These are phyloP conservation scores for Prunella himalayana DNA, from an alignment of 2,113 vertebrate species.

Conservation along the genomic window DNA sequence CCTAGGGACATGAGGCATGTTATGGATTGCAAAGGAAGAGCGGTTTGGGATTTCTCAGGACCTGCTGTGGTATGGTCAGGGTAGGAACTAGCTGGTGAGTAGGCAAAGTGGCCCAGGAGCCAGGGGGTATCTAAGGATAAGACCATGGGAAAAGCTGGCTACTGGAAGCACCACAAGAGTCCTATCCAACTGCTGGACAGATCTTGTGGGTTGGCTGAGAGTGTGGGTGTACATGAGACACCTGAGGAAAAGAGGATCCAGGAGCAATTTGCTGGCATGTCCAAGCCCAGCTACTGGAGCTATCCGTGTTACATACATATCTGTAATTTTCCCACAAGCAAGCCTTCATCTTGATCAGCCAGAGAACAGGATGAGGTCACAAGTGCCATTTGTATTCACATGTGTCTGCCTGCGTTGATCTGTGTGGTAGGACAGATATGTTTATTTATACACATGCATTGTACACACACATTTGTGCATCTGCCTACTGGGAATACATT, in stretches of 20 bases:
- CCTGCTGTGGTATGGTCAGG: neutral
- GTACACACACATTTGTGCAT: fast-evolving
- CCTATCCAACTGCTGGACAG: neutral
- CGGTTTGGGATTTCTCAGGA: neutral
- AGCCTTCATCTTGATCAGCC: neutral
- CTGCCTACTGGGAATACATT: neutral
- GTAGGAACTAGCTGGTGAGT: neutral
- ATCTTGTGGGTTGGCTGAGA: neutral
- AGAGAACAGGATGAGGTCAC: neutral
- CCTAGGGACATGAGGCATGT: neutral
- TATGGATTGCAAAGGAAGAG: neutral
- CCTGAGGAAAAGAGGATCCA: neutral
- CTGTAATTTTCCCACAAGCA: neutral
- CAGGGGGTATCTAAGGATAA: neutral
- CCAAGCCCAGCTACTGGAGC: neutral
- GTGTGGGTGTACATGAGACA: neutral
- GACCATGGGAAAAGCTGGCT: neutral
- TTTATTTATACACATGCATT: neutral
- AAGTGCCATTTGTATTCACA: neutral
- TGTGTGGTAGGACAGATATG: neutral
- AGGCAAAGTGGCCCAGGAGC: neutral
- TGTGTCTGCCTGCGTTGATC: neutral
- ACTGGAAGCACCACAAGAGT: neutral
- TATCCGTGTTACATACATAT: neutral
- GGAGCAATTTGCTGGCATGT: neutral